Conservation (phyloP, 2,797 vertebrate species). For the Periophthalmus magnuspinnatus region DNA sequence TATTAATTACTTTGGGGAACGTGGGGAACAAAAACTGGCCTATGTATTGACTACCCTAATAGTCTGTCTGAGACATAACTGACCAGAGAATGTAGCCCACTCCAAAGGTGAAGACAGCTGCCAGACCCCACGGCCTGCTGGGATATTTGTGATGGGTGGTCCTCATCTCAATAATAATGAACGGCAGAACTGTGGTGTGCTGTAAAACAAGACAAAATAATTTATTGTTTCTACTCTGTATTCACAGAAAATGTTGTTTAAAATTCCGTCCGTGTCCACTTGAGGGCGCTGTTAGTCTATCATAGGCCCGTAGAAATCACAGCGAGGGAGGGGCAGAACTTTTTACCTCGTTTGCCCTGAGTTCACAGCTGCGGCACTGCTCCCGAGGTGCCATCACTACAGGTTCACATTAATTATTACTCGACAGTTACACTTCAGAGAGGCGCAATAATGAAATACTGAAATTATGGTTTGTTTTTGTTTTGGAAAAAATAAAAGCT, state of each 20-base stretch:
- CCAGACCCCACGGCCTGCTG: conserved; percentile 86
- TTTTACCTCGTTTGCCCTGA: conserved; percentile 44
- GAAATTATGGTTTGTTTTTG: conserved; percentile 4
- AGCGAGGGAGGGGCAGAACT: conserved; percentile 3
- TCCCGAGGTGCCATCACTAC: background rate
- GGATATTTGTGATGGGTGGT: conserved; percentile 94
- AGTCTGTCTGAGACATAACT: conserved; percentile 21
- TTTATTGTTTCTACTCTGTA: background rate
- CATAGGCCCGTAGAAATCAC: background rate
- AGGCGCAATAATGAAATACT: background rate
- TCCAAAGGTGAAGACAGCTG: conserved; percentile 87
- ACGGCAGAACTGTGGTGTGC: conserved; percentile 97
- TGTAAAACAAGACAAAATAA: conserved; percentile 54
- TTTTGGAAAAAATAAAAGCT: background rate
- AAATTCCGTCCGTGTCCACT: conserved; percentile 7
- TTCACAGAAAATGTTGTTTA: background rate
- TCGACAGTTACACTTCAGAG: conserved; percentile 1
- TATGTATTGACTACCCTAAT: background rate
- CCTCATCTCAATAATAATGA: conserved; percentile 99
- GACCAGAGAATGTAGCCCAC: conserved; percentile 95
- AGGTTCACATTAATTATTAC: conserved; percentile 2
- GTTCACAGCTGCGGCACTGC: conserved; percentile 27
- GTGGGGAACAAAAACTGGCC: no score
- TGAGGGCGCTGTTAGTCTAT: conserved; percentile 24
- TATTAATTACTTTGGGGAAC: no score